A percentile compares a stretch with the other conserved stretches of the same genome.
Conservation (phyloP, 2,797 vertebrate genomes). For the Helostoma temminkii region DNA sequence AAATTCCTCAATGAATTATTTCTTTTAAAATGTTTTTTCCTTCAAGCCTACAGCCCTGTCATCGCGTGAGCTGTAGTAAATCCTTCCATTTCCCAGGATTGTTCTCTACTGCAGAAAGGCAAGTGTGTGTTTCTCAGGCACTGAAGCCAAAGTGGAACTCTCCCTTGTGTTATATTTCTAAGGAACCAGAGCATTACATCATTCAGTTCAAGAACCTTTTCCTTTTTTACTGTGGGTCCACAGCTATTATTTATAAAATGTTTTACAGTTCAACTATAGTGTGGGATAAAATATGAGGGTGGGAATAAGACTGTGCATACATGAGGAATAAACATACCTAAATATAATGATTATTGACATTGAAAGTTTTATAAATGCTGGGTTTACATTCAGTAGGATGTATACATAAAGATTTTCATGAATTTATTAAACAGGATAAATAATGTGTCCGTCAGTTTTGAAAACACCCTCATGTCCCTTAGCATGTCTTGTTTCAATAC, state of each 20-base stretch:
- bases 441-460: not conserved
- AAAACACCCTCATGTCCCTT: slow-evolving; percentile 26
- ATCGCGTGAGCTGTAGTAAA: slow-evolving; percentile 55
- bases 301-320: not conserved
- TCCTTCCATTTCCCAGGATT: slow-evolving; percentile 80
- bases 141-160: slow-evolving; percentile 34
- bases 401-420: not conserved
- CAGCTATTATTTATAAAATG: slow-evolving; percentile 39
- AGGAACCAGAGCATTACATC: slow-evolving; percentile 57
- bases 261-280: slow-evolving; percentile 26
- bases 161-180: slow-evolving; percentile 47
- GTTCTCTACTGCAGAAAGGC: slow-evolving; percentile 67
- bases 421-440: not conserved
- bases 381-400: not conserved
- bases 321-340: slow-evolving; percentile 30
- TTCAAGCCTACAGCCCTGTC: slow-evolving; percentile 28
- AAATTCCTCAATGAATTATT: slow-evolving; percentile 42
- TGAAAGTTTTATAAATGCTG: slow-evolving; percentile 37
- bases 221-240: slow-evolving; percentile 31
- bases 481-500: slow-evolving; percentile 47
- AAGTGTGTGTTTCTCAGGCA: slow-evolving; percentile 68
- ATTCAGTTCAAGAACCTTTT: slow-evolving; percentile 44
- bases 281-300: not conserved
- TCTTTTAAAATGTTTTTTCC: slow-evolving; percentile 27
- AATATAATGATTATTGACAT: slow-evolving; percentile 20